A percentile compares a stretch with the other conserved stretches of the same genome.
Evolutionary conservation across 2,797 vertebrate genomes (phyloP).

Genomic region (Momotus momota): DNA sequence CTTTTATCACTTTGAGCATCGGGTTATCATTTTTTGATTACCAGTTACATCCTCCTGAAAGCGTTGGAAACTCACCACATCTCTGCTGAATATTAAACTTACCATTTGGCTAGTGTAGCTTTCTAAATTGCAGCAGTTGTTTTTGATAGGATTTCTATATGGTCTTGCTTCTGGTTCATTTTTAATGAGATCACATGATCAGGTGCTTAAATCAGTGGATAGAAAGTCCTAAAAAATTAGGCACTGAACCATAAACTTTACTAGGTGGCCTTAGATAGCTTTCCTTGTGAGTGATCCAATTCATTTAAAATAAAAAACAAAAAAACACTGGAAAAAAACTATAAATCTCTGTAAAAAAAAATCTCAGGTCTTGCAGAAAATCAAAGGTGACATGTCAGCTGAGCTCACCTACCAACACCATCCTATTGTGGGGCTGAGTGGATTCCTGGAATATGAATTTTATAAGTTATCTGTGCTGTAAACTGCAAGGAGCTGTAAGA

Average conservation of each 20-base stretch:
- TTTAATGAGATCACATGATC: not conserved
- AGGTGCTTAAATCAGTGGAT: not conserved
- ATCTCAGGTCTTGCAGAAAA: slow-evolving; percentile 11
- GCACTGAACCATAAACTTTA: not conserved
- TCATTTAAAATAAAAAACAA: not conserved
- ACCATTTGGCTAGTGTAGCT: not conserved
- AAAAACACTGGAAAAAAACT: rapidly evolving
- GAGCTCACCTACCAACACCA: not conserved
- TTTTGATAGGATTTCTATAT: not conserved
- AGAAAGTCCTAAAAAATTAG: not conserved
- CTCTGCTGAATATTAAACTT: not conserved
- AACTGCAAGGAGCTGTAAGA: not conserved
- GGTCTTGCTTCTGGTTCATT: not conserved
- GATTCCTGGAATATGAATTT: not conserved
- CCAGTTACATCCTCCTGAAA: not conserved
- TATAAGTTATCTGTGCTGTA: not conserved
- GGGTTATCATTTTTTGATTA: not conserved
- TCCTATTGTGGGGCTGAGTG: not conserved
- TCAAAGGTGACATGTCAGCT: not conserved
- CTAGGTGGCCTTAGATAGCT: not conserved
- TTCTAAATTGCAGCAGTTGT: not conserved
- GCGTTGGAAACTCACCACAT: not conserved
- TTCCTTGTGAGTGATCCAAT: not conserved
- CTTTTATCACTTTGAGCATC: not conserved
- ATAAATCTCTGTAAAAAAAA: not conserved